Base-by-base conservation (phyloP, 37 sponge, comb jelly and placozoan genomes). In the Corticium candelabrum region DNA sequence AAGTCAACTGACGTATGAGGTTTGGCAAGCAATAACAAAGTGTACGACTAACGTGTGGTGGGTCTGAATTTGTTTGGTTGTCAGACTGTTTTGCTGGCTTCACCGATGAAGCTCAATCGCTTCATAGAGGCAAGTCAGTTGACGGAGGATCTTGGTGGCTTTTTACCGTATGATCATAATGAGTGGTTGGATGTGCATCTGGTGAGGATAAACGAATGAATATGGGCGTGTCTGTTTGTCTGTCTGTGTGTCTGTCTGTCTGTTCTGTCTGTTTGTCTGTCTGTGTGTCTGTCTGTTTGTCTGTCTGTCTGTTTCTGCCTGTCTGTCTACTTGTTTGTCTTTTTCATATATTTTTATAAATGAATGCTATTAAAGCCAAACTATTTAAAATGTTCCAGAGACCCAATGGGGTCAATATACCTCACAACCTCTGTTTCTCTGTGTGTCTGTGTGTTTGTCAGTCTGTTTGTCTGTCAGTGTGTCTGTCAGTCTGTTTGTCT, bases 61-160 rank as follows among this genome's bases (percentile, higher is more conserved):
- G 21, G 15, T 50, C 62, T 50, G 62, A 50, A 50, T n/a, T n/a
- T n/a, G n/a, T n/a, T n/a, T 43, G 56, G 56, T 43, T 21, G 5
- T 21, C 56, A 70, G 73, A 15, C 31, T 4, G 36, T 70, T 15
- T 34, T 29, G 5, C 36, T 70, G 36, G 5, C 73, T 7, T 29
- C 73, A 4, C 7, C 73, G 31, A 32, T 4, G 29, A 70, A 70
- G 36, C 36, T 70, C 5, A 32, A 34, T 4, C 7, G 31, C 5
- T 70, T 30, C 36, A 70, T 70, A 5, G 73, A 70, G 73, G 21
- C 21, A 29, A n/a, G n/a, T n/a, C 73, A 70, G 73, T 7, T 70
- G 73, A 70, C 32, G n/a, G 29, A 4, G 35, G 73, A 70, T 15
- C 73, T 70, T 4, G 73, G 73, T 32, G 73, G 73, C 29, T 4